Base-by-base conservation (phyloP, 1,140 invertebrate species). In the Ladona fulva region DNA sequence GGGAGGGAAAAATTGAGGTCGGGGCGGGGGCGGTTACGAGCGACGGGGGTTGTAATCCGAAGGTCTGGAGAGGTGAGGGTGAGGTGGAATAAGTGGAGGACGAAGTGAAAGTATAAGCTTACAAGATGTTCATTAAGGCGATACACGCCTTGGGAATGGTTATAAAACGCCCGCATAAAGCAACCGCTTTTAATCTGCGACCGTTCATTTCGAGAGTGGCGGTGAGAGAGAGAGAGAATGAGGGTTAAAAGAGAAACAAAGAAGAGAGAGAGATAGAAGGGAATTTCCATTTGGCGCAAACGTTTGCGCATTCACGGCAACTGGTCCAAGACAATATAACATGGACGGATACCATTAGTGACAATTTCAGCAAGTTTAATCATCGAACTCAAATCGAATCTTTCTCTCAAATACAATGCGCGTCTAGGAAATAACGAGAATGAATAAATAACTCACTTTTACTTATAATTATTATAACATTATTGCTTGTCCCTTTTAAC, bases 101-200 rank as follows among this genome's bases (percentile, higher is more conserved):
- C 12, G 52, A 66, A 66, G 52, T 66, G 52, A 66, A 66, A 66
- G 52, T 66, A 66, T 66, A 66, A 66, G 52, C 52, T 66, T 66
- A 66, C 52, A 66, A 66, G 52, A 66, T 66, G 52, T 66, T 66
- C 52, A 66, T 66, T 66, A 66, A 66, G 52, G 52, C 52, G 52
- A 66, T 66, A 66, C 52, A 66, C 52, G 52, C 52, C 52, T 66
- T 66, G 52, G 52, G 14, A 19, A 66, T 66, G 52, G 52, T 66
- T 66, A 66, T 66, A 66, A 66, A 66, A 66, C 52, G 52, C 16
- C 12, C 52, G 52, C 52, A 66, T 66, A 66, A 66, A 66, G 52
- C 52, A 66, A 66, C 52, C 3, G 52, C 52, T 66, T 66, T 66
- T 66, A 66, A 66, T 66, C 52, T 66, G 52, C 52, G 52, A 6